Evolutionary conservation across 2,888 invertebrate species (phyloP).

Genomic region (Phorcus lineatus): DNA sequence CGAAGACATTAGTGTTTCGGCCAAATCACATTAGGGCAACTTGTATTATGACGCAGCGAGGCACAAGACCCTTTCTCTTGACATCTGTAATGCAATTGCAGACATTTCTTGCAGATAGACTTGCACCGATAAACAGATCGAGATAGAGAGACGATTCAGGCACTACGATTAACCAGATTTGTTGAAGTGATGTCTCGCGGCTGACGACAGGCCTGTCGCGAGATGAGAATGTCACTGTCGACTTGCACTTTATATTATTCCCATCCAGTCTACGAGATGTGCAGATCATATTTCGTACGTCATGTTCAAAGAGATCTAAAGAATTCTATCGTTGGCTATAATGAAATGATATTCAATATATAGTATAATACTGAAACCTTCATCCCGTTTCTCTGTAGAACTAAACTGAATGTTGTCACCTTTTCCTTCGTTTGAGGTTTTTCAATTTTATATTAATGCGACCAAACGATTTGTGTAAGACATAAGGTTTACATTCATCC

Average conservation of each 20-base stretch:
- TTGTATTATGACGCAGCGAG: neutral
- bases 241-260: too few relatives aligned
- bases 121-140: neutral
- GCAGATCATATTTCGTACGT: too few relatives aligned
- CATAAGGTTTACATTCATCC: too few relatives aligned
- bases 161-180: too few relatives aligned
- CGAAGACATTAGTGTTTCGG: constrained; percentile 12
- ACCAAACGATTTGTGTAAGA: too few relatives aligned
- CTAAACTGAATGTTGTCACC: neutral
- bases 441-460: too few relatives aligned
- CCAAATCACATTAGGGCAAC: constrained; percentile 11
- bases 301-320: too few relatives aligned
- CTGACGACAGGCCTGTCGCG: too few relatives aligned
- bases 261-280: too few relatives aligned
- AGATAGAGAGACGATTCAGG: neutral
- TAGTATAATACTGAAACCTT: neutral
- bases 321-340: neutral
- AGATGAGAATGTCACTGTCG: too few relatives aligned
- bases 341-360: neutral
- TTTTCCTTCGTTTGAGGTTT: neutral
- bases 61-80: neutral
- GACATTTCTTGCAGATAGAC: constrained; percentile 8
- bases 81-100: constrained; percentile 11
- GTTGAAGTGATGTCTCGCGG: too few relatives aligned
- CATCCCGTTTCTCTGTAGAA: neutral